Conservation (phyloP, 2,888 invertebrate genomes). For the Aromia moschata region DNA sequence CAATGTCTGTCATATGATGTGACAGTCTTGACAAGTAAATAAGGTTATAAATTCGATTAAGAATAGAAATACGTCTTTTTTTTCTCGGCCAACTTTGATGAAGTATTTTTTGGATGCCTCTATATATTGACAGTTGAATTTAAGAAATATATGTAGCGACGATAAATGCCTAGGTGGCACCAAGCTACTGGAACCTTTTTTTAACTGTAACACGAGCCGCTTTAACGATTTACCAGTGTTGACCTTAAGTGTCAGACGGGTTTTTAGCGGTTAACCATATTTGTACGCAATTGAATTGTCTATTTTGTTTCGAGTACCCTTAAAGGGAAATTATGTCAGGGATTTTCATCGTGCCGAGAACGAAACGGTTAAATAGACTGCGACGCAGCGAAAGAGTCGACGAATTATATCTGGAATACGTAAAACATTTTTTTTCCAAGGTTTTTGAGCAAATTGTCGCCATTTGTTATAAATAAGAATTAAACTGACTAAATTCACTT, state of each 20-base stretch:
- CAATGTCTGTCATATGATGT: no score
- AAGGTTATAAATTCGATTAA: no score
- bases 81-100: no score
- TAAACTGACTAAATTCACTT: no score
- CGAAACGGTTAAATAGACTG: not conserved
- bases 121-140: no score
- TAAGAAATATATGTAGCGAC: no score
- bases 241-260: conserved; percentile 9
- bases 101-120: no score
- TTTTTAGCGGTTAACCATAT: conserved; percentile 6
- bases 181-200: not conserved
- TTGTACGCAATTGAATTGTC: conserved; percentile 8
- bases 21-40: no score
- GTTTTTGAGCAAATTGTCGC: no score
- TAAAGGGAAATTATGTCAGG: conserved; percentile 20
- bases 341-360: conserved; percentile 15
- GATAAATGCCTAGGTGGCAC: no score
- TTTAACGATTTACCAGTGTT: conserved; percentile 3
- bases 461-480: no score
- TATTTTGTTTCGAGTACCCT: conserved; percentile 18
- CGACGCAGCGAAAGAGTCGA: not conserved
- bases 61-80: no score
- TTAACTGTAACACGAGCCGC: not conserved
- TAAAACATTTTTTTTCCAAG: not conserved
- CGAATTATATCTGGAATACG: not conserved